These are phyloP conservation scores for Hypomecis punctinalis DNA, from an alignment of 2,888 invertebrate species.

Conservation along the genomic window DNA sequence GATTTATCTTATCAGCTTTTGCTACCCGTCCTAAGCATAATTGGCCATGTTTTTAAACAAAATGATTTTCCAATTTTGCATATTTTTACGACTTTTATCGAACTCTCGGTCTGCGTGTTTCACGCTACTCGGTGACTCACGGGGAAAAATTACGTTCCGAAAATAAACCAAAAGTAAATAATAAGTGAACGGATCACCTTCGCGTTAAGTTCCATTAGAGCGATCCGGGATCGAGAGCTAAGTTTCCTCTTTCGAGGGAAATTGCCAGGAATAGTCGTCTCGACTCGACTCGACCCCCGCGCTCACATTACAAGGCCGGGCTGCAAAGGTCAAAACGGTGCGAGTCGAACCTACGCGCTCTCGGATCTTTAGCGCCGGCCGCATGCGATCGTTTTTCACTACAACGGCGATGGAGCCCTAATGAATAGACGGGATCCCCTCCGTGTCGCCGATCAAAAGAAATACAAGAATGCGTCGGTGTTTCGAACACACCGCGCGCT, in stretches of 20 bases:
- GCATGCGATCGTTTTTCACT: slow-evolving; percentile 33
- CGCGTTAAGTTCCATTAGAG: slow-evolving; percentile 14
- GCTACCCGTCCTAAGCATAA: not conserved
- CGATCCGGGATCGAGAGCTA: slow-evolving; percentile 5
- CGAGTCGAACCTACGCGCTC: slow-evolving; percentile 25
- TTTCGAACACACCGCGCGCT: slow-evolving; percentile 60
- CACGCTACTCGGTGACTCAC: slow-evolving; percentile 19
- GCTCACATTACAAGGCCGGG: slow-evolving; percentile 19
- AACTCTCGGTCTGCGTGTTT: slow-evolving; percentile 18
- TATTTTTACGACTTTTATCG: slow-evolving; percentile 9
- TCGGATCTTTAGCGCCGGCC: slow-evolving; percentile 28
- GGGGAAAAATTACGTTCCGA: slow-evolving; percentile 16
- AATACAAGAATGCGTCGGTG: slow-evolving; percentile 65
- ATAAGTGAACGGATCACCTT: slow-evolving; percentile 15
- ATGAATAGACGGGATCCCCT: slow-evolving; percentile 48
- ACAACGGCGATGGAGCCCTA: slow-evolving; percentile 45
- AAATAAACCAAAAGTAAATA: slow-evolving; percentile 27
- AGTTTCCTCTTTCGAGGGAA: slow-evolving; percentile 16
- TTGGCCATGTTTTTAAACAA: not conserved
- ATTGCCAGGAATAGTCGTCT: slow-evolving; percentile 1
- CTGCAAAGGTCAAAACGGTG: slow-evolving; percentile 33
- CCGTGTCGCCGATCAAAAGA: slow-evolving; percentile 46
- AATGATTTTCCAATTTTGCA: not conserved
- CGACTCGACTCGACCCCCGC: not conserved
- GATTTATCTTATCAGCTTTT: slow-evolving; percentile 20